A percentile compares a stretch with the other conserved stretches of the same genome.
These are phyloP conservation scores for Struthio camelus DNA, from an alignment of 2,113 vertebrate species.

Conservation along the genomic window DNA sequence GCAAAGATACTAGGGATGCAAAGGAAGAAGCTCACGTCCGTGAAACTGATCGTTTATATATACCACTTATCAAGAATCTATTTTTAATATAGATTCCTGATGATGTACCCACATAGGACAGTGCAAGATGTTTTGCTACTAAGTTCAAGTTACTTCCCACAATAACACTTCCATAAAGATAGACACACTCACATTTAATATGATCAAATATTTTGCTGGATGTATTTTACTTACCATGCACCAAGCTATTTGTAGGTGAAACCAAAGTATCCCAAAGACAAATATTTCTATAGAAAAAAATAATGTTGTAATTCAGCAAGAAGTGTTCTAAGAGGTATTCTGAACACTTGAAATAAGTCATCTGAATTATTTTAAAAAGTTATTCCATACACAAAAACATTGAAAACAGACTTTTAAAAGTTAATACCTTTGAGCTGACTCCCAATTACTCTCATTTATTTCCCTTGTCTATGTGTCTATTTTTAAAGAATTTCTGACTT, in stretches of 20 bases:
- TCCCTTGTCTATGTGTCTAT: background rate
- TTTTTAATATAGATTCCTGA: background rate
- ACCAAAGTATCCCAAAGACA: conserved; percentile 98
- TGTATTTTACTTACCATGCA: conserved; percentile 85
- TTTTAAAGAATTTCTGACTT: background rate
- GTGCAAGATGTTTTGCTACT: background rate
- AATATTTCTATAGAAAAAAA: conserved; percentile 84
- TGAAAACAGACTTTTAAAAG: background rate
- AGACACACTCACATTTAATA: background rate
- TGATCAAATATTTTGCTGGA: background rate
- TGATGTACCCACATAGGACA: background rate
- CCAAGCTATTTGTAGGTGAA: conserved; percentile 86
- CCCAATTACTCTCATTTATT: background rate
- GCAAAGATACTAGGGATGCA: background rate
- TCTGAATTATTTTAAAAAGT: background rate
- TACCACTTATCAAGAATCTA: background rate
- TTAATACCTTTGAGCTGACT: background rate
- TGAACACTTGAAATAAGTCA: background rate
- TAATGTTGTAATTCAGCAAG: background rate
- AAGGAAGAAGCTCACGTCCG: background rate
- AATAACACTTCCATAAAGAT: background rate
- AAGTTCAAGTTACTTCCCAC: background rate
- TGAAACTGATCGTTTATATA: background rate
- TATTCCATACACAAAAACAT: background rate
- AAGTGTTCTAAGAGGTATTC: background rate